phyloP scores from a whole-genome alignment of 1,140 invertebrate species.

The Bilobella aurantiaca region DNA sequence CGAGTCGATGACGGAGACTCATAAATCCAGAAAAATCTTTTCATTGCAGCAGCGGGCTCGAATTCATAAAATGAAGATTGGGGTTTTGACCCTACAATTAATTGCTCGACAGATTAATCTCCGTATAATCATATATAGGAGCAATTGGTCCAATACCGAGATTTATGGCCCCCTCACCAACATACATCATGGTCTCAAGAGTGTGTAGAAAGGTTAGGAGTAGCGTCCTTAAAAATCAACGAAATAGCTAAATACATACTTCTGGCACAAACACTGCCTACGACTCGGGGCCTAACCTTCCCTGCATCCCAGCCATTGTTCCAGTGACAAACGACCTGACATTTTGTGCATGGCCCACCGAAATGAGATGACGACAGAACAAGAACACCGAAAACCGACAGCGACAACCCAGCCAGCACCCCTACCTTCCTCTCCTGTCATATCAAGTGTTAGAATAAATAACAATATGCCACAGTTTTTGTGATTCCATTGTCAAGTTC shows the following conservation, averaged over 20 bases:
- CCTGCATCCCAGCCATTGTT: not conserved
- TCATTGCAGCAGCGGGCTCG: too few species aligned
- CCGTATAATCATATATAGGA: not conserved
- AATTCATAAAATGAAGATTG: too few species aligned
- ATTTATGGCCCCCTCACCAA: not conserved
- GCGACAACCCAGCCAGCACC: not conserved
- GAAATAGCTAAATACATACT: too few species aligned
- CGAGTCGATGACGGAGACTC: too few species aligned
- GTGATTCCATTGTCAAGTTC: not conserved
- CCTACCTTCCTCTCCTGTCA: not conserved
- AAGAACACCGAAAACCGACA: not conserved
- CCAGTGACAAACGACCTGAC: slow-evolving; percentile 8
- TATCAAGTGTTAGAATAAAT: slow-evolving; percentile 9
- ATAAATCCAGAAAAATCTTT: too few species aligned
- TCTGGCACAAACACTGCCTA: too few species aligned
- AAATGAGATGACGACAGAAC: not conserved
- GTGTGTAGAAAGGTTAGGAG: too few species aligned
- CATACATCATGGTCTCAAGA: too few species aligned
- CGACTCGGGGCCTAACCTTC: too few species aligned
- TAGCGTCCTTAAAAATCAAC: too few species aligned
- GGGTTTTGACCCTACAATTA: not conserved
- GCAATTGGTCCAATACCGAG: not conserved
- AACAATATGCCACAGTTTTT: not conserved
- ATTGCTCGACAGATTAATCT: not conserved
- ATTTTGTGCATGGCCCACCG: not conserved